A percentile compares a stretch with the other conserved stretches of the same genome.
Evolutionary conservation across 1,140 invertebrate genomes (phyloP).

Genomic region (Bombyx mandarina): DNA sequence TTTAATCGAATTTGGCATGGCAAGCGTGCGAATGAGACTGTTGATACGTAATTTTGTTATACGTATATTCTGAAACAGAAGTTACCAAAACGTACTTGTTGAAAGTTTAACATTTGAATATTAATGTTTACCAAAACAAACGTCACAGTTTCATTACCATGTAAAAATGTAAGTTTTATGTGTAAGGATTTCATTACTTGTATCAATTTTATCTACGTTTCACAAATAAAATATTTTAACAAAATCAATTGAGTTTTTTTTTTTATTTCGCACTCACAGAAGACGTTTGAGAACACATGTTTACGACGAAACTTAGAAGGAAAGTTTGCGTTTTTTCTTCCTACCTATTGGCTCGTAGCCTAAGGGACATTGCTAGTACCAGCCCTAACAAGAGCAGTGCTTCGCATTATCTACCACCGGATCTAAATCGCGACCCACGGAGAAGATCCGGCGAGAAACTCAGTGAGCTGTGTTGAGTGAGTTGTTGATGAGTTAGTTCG

Average conservation of each 20-base stretch:
- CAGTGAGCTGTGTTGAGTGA: no score
- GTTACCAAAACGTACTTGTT: conserved; percentile 5
- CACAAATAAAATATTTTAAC: conserved; percentile 71
- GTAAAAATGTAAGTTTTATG: conserved; percentile 65
- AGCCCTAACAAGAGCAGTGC: no score
- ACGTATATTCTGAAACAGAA: conserved; percentile 9
- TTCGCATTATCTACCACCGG: no score
- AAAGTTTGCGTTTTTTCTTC: no score
- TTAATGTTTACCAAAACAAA: conserved; percentile 43
- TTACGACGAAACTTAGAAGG: background rate
- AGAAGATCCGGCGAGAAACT: no score
- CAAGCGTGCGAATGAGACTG: conserved; percentile 48
- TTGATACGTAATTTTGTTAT: conserved; percentile 26
- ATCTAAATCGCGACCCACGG: no score
- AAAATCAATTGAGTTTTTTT: conserved; percentile 28
- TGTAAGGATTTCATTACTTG: conserved; percentile 68
- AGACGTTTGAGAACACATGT: background rate
- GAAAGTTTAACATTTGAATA: conserved; percentile 29
- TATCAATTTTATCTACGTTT: conserved; percentile 71
- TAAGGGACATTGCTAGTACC: no score
- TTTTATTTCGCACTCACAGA: background rate
- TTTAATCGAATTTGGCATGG: conserved; percentile 26
- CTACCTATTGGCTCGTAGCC: no score
- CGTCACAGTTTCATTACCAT: conserved; percentile 65
- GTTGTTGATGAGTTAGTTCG: no score